phyloP scores from a whole-genome alignment of 1,140 invertebrate species.

The Drosophila grimshawi region DNA sequence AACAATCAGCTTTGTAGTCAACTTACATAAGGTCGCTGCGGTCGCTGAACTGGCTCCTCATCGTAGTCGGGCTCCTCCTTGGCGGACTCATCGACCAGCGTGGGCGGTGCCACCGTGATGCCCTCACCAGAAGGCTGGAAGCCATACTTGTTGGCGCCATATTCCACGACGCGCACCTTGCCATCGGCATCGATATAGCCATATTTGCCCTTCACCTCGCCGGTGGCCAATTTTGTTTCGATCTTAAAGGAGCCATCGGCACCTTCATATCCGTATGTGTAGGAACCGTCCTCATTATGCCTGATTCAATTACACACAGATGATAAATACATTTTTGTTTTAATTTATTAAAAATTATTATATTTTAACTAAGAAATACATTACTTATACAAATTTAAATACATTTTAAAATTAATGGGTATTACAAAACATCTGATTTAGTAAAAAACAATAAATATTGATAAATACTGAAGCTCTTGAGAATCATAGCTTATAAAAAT shows the following conservation, averaged over 20 bases:
- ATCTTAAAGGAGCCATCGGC: slow-evolving; percentile 94
- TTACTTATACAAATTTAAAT: too few species aligned
- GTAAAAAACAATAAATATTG: too few species aligned
- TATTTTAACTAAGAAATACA: too few species aligned
- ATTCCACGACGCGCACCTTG: slow-evolving; percentile 92
- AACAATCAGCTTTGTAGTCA: neutral
- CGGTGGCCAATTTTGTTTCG: slow-evolving; percentile 91
- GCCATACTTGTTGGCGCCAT: slow-evolving; percentile 93
- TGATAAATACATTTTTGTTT: too few species aligned
- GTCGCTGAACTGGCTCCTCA: slow-evolving; percentile 84
- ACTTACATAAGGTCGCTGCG: slow-evolving; percentile 82
- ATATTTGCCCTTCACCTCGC: slow-evolving; percentile 93
- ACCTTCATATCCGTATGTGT: slow-evolving; percentile 94
- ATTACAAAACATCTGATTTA: too few species aligned
- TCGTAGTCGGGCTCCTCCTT: slow-evolving; percentile 85
- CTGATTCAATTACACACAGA: slow-evolving; percentile 76
- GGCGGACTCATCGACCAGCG: slow-evolving; percentile 90
- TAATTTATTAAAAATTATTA: too few species aligned
- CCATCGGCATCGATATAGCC: slow-evolving; percentile 94
- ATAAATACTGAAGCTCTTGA: too few species aligned
- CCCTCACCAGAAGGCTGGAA: slow-evolving; percentile 94
- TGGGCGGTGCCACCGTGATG: slow-evolving; percentile 92
- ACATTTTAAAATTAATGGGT: too few species aligned
- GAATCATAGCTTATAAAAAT: too few species aligned
- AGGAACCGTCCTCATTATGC: slow-evolving; percentile 94